A percentile compares a stretch with the other conserved stretches of the same genome.
Conservation (phyloP, 2,888 invertebrate species). For the Drosophila kanekoi region DNA sequence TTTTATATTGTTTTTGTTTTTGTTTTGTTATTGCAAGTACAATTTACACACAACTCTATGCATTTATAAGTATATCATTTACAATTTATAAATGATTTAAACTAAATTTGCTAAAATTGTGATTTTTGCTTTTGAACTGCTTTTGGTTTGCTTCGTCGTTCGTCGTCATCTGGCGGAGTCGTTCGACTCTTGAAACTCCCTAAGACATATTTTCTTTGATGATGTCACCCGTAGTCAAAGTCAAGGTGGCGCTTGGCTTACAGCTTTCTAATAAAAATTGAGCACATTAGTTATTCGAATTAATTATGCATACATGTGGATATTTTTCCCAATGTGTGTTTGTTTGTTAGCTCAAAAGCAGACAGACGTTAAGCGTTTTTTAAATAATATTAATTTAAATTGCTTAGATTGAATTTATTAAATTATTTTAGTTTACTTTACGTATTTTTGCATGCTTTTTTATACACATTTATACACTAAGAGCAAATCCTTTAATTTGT, state of each 20-base stretch:
- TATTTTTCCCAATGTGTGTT: constrained; percentile 20
- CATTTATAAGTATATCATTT: constrained; percentile 47
- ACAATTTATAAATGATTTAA: constrained; percentile 73
- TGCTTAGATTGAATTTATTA: constrained; percentile 54
- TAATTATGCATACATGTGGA: constrained; percentile 31
- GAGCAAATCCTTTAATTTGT: constrained; percentile 54
- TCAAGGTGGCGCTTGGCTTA: constrained; percentile 41
- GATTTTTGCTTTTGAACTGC: constrained; percentile 71
- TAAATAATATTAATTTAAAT: constrained; percentile 53
- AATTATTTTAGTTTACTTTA: constrained; percentile 46
- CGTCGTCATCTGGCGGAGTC: constrained; percentile 35
- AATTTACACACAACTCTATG: constrained; percentile 47
- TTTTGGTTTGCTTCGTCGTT: constrained; percentile 80
- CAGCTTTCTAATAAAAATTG: constrained; percentile 55
- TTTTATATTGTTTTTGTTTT: constrained; percentile 41
- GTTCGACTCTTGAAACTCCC: constrained; percentile 34
- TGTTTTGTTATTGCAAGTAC: constrained; percentile 35
- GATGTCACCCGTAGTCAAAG: constrained; percentile 61
- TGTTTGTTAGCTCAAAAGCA: constrained; percentile 61
- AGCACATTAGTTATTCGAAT: constrained; percentile 62
- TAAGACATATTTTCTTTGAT: constrained; percentile 44
- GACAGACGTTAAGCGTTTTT: constrained; percentile 65
- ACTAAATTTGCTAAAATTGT: constrained; percentile 81
- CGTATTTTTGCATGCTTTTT: constrained; percentile 52
- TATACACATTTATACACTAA: constrained; percentile 55